Percentiles rank a stretch among this genome's conserved stretches.
phyloP scores from a whole-genome alignment of 2,888 invertebrate species.

The Parelbella ahira region DNA sequence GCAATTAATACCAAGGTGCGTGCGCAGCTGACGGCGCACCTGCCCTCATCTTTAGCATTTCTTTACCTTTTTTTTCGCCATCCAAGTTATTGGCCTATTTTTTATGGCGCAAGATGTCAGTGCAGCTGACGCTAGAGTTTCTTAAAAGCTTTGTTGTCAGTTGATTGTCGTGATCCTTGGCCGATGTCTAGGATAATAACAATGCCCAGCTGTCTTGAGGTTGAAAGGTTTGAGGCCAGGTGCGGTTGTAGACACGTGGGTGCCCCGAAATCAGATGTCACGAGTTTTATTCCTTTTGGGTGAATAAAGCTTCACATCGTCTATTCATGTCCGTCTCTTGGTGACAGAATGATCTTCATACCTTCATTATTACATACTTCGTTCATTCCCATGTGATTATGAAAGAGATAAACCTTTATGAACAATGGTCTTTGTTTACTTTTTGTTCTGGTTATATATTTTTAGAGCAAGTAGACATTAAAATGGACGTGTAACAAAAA shows the following conservation, averaged over 20 bases:
- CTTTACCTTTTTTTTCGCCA: constrained; percentile 71
- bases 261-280: constrained; percentile 8
- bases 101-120: constrained; percentile 75
- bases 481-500: too few relatives aligned
- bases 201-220: constrained; percentile 50
- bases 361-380: too few relatives aligned
- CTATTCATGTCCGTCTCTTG: too few relatives aligned
- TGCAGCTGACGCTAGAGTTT: constrained; percentile 68
- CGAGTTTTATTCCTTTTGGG: constrained; percentile 10
- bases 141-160: constrained; percentile 51
- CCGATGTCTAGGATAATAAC: constrained; percentile 59
- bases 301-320: constrained; percentile 8
- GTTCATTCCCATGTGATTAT: too few relatives aligned
- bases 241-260: constrained; percentile 59
- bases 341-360: too few relatives aligned
- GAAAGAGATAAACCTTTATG: too few relatives aligned
- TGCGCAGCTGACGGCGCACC: constrained; percentile 74
- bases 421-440: too few relatives aligned
- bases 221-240: constrained; percentile 57
- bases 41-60: constrained; percentile 76
- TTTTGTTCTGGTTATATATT: too few relatives aligned
- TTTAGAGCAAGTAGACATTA: too few relatives aligned
- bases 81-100: constrained; percentile 79
- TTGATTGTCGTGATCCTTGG: constrained; percentile 39
- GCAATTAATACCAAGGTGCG: constrained; percentile 76